Evolutionary conservation across 2,797 vertebrate species (phyloP), one percentile per base, ranked within the genome.

Genomic region (Crax fasciolata): DNA sequence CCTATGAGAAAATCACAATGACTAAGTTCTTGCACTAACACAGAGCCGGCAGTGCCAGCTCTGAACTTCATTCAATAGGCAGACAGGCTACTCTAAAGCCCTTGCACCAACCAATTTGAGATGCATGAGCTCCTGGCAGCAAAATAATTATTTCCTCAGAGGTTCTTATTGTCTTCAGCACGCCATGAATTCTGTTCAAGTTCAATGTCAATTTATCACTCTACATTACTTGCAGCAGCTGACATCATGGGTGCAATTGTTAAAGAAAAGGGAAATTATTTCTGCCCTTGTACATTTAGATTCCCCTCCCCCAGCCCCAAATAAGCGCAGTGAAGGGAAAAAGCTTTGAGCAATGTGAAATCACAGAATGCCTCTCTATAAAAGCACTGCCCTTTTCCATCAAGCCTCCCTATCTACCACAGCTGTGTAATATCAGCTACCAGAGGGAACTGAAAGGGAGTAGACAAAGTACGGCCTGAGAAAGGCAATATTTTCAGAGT

Each of bases 111-210:
- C 84, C 94, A 95, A 97, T 97, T 97, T 96, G 96, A 95, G 95
- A 97, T 94, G 93, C 96, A 96, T 95, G 95, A 96, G 88, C 93
- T 96, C 93, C 94, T 97, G 95, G 94, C 96, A 96, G 93, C 93
- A 96, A 97, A 96, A 96, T 97, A 97, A 96, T 97, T 97, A 97
- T 96, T 97, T 94, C 77, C 86, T 84, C 80, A 81, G 91, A 97
- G 84, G 92, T 89, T 92, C 91, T 66, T 84, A 87, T 96, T 96
- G 94, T 88, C 88, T 88, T 91, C 62, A 80, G 44, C 76, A 72
- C 63, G 1, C 83, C 96, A 84, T 73, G 90, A 96, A 95, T 95
- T 97, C 94, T 96, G 93, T 90, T 96, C 79, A 91, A 97, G 94
- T 95, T 96, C 95, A 97, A 93, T 94, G 95, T 91, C 91, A 96